Evolutionary conservation across 2,113 vertebrate species (phyloP).

Genomic region (Bothrops jararaca): DNA sequence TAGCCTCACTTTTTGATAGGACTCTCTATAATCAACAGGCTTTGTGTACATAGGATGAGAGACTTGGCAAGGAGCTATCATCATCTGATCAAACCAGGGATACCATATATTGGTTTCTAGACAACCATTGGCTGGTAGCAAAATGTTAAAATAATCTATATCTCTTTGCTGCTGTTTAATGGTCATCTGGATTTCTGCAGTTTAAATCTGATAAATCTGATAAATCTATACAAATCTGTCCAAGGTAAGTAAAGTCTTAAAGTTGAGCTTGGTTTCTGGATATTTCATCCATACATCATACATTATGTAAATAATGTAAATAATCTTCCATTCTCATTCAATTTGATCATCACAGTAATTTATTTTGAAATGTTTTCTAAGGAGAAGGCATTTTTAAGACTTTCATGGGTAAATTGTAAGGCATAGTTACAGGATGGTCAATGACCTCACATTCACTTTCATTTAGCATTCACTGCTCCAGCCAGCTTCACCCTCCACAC

Average conservation of each 20-base stretch:
- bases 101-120: neutral
- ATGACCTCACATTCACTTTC: neutral
- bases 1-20: neutral
- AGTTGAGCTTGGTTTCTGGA: neutral
- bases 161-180: neutral
- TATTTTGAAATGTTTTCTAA: neutral
- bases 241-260: neutral
- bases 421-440: neutral
- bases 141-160: neutral
- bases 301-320: neutral
- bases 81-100: neutral
- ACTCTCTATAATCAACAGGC: neutral
- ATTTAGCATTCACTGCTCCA: neutral
- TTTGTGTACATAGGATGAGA: neutral
- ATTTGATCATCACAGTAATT: neutral
- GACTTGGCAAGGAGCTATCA: neutral
- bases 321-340: neutral
- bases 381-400: neutral
- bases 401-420: neutral
- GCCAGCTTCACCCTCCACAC: neutral
- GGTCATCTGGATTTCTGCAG: neutral
- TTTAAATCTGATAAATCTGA: neutral
- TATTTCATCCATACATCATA: neutral
- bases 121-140: neutral
- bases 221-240: neutral